Conservation (phyloP, 2,113 vertebrate species). For the Aythya baeri region DNA sequence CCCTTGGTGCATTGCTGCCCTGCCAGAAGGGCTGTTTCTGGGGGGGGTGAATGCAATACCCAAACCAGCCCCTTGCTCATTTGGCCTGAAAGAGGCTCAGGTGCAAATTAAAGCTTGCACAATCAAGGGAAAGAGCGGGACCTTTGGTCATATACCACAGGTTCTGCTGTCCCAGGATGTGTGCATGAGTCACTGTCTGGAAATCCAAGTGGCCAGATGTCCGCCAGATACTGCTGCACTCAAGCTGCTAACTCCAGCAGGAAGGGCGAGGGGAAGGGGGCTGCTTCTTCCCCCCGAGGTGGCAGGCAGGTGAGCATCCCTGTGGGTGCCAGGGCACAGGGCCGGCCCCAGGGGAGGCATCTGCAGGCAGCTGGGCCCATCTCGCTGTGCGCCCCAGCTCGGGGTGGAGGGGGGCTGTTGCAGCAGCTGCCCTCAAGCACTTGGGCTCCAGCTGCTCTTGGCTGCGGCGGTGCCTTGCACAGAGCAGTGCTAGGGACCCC, state of each 20-base stretch:
- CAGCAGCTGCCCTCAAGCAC: not conserved
- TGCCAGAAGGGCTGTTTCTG: not conserved
- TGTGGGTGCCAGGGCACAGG: not conserved
- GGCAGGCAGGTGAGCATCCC: not conserved
- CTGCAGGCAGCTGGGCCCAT: slow-evolving; percentile 27
- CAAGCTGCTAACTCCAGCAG: not conserved
- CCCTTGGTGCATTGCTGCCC: not conserved
- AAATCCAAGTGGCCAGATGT: slow-evolving; percentile 62
- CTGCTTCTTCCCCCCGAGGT: fast-evolving
- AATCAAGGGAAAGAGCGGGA: not conserved
- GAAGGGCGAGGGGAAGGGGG: not conserved
- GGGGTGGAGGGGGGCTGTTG: not conserved
- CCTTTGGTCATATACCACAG: not conserved
- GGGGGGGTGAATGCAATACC: not conserved
- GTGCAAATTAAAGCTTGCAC: slow-evolving; percentile 4
- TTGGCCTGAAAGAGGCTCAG: not conserved
- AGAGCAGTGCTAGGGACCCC: slow-evolving; percentile 4
- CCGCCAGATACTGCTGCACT: not conserved
- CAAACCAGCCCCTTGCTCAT: not conserved
- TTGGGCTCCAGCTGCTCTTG: slow-evolving; percentile 27
- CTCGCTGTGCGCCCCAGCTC: not conserved
- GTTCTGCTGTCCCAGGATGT: slow-evolving; percentile 32
- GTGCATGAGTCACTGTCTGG: slow-evolving; percentile 56
- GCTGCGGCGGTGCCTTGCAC: not conserved
- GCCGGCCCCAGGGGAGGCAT: not conserved